phyloP scores from a whole-genome alignment of 1,140 invertebrate species.

The Magallana ariakensis region DNA sequence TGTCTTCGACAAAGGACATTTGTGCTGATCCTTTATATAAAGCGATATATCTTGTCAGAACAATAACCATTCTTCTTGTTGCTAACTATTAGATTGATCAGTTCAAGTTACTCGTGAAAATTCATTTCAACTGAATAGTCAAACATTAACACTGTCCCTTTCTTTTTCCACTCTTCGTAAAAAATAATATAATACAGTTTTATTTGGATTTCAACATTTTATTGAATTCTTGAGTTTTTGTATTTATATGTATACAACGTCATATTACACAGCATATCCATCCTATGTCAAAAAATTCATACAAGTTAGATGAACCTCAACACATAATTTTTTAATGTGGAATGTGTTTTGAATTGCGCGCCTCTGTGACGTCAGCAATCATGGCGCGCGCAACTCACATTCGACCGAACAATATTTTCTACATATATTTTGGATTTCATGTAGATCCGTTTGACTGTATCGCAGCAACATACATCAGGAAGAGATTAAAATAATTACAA shows the following conservation, averaged over 20 bases:
- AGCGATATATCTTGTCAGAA: too few species aligned
- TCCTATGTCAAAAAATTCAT: slow-evolving; percentile 25
- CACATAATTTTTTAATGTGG: slow-evolving; percentile 19
- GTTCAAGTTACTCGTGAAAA: too few species aligned
- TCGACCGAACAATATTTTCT: slow-evolving; percentile 17
- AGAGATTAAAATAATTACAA: slow-evolving; percentile 30
- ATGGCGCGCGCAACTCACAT: slow-evolving; percentile 4
- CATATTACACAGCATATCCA: slow-evolving; percentile 30
- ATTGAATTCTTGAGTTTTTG: slow-evolving; percentile 34
- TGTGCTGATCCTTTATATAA: too few species aligned
- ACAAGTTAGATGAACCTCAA: slow-evolving; percentile 32
- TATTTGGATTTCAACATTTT: slow-evolving; percentile 37
- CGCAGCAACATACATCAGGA: neutral
- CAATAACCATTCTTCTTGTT: too few species aligned
- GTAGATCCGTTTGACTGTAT: slow-evolving; percentile 47
- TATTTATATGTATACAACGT: slow-evolving; percentile 37
- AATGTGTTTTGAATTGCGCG: slow-evolving; percentile 22
- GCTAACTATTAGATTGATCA: too few species aligned
- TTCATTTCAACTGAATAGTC: too few species aligned
- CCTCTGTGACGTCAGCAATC: neutral
- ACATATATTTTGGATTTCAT: slow-evolving; percentile 47
- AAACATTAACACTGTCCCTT: too few species aligned
- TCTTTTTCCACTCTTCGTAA: too few species aligned
- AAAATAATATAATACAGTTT: neutral
- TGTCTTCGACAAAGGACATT: too few species aligned